These are phyloP conservation scores for Cotesia typhae DNA, from an alignment of 1,140 invertebrate genomes.

Conservation along the genomic window DNA sequence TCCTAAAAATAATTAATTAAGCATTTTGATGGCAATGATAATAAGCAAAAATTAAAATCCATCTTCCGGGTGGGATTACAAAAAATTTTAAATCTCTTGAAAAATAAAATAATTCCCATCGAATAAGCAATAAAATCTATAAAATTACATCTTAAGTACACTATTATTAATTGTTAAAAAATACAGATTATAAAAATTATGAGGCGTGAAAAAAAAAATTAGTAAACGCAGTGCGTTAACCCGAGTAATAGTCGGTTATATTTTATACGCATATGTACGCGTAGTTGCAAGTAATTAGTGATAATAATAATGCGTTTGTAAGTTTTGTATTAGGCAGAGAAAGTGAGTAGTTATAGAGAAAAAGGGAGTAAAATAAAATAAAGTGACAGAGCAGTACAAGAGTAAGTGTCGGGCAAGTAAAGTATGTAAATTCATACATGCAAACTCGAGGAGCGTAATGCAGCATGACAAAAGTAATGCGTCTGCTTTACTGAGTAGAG, in stretches of 20 bases:
- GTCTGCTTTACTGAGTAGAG: conserved; percentile 22
- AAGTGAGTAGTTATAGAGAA: conserved; percentile 9
- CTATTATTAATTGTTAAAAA: not conserved
- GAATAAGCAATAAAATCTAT: too few species aligned
- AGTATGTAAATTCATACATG: conserved; percentile 10
- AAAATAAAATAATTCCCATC: too few species aligned
- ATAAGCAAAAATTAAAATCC: too few species aligned
- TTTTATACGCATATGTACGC: not conserved
- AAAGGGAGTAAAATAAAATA: not conserved
- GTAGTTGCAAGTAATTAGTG: not conserved
- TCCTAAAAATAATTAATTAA: too few species aligned
- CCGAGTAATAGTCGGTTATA: conserved; percentile 28
- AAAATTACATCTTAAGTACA: too few species aligned
- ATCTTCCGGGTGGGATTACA: too few species aligned
- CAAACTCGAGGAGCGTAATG: conserved; percentile 30
- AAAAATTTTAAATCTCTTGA: too few species aligned
- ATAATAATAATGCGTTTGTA: too few species aligned
- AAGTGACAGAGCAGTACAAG: too few species aligned
- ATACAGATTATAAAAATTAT: conserved; percentile 21
- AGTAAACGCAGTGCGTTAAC: conserved; percentile 36
- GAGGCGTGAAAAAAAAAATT: conserved; percentile 36
- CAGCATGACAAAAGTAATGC: conserved; percentile 35
- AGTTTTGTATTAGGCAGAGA: not conserved
- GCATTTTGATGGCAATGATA: too few species aligned
- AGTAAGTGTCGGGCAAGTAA: not conserved